Percentiles rank a stretch among this genome's conserved stretches.
Evolutionary conservation across 2,797 vertebrate genomes (phyloP).

Genomic region (Eleutherodactylus coqui): DNA sequence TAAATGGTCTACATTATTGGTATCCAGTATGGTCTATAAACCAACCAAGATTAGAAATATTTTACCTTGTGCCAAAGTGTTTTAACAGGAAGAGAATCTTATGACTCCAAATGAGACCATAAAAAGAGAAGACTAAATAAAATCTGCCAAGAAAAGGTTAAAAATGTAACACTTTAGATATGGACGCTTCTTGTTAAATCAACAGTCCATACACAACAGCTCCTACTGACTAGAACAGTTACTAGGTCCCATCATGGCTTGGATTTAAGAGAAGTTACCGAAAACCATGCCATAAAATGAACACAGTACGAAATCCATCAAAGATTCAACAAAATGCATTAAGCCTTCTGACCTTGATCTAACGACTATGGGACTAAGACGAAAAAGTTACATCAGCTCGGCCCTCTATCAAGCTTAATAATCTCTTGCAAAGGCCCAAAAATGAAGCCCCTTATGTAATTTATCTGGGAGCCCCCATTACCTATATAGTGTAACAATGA

Average conservation of each 20-base stretch:
- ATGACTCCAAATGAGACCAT: not conserved
- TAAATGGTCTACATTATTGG: not conserved
- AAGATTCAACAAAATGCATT: not conserved
- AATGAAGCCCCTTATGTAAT: not conserved
- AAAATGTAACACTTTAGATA: not conserved
- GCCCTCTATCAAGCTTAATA: not conserved
- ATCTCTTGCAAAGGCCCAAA: not conserved
- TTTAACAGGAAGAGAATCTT: not conserved
- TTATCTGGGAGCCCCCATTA: constrained; percentile 43
- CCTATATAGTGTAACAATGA: constrained; percentile 87
- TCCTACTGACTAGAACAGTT: not conserved
- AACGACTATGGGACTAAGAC: not conserved
- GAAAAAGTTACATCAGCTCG: too few species aligned
- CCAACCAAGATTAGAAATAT: not conserved
- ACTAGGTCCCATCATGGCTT: not conserved
- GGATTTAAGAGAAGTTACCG: not conserved
- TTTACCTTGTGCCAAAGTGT: not conserved
- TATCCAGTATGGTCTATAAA: not conserved
- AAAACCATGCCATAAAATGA: not conserved
- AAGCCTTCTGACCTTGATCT: constrained; percentile 3
- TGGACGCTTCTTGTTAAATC: not conserved
- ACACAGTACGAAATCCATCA: not conserved
- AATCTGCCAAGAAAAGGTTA: not conserved
- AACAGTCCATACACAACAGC: not conserved
- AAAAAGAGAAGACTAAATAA: not conserved